Conservation (phyloP, 2,113 vertebrate species). For the Labeo catla region DNA sequence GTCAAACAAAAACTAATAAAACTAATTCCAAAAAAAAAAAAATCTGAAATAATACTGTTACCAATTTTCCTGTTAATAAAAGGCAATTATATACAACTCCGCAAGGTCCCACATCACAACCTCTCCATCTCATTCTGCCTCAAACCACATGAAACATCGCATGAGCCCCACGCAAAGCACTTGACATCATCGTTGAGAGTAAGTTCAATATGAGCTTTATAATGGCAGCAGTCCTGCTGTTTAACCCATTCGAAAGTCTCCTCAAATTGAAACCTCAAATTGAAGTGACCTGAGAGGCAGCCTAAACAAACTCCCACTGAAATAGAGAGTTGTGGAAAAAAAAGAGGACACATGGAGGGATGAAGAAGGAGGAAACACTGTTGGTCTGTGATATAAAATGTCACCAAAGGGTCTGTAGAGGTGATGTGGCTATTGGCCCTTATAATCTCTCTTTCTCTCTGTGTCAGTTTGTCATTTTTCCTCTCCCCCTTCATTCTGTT, state of each 20-base stretch:
- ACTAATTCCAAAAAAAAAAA: not conserved
- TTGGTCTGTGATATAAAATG: constrained; percentile 53
- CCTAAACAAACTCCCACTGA: constrained; percentile 48
- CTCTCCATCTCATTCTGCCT: not conserved
- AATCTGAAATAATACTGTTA: not conserved
- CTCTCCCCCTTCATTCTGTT: not conserved
- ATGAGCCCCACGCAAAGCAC: not conserved
- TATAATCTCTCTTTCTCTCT: constrained; percentile 35
- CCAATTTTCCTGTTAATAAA: not conserved
- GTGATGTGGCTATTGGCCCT: constrained; percentile 27
- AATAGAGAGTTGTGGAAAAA: constrained; percentile 26
- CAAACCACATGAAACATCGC: not conserved
- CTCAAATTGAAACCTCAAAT: not conserved
- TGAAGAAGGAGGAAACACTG: constrained; percentile 37
- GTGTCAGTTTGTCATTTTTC: not conserved
- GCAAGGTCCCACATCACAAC: not conserved
- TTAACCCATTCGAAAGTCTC: constrained; percentile 13
- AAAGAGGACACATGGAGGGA: not conserved
- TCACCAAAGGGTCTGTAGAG: constrained; percentile 22
- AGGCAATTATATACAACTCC: not conserved
- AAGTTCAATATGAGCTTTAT: constrained; percentile 19
- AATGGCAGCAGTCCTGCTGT: not conserved
- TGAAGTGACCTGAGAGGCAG: constrained; percentile 37
- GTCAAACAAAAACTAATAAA: no score
- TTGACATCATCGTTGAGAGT: not conserved